Conservation (phyloP, 2,888 invertebrate species). For the Tortrix viridana region DNA sequence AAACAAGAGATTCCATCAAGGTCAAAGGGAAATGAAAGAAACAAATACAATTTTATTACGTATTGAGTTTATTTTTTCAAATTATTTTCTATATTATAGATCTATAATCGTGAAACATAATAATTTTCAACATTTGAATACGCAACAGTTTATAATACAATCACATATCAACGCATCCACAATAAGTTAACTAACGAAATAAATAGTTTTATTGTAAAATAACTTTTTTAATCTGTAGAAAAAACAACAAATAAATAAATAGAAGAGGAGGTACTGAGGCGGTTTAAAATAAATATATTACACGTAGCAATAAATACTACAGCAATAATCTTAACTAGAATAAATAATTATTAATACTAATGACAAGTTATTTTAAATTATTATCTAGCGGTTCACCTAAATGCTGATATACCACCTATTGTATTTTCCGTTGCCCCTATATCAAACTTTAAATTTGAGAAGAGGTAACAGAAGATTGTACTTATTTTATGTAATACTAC, state of each 20-base stretch:
- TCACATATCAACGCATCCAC: conserved; percentile 25
- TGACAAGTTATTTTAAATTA: conserved; percentile 83
- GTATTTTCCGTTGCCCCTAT: conserved; percentile 81
- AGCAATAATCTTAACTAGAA: conserved; percentile 69
- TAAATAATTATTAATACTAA: conserved; percentile 82
- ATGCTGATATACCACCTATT: conserved; percentile 67
- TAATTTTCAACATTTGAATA: conserved; percentile 22
- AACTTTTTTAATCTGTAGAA: conserved; percentile 41
- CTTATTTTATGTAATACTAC: conserved; percentile 75
- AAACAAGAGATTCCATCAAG: no score
- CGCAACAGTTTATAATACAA: conserved; percentile 7
- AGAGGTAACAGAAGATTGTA: conserved; percentile 83
- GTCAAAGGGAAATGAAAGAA: not conserved
- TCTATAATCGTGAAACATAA: conserved; percentile 29
- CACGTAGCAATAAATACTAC: conserved; percentile 71
- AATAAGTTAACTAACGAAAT: conserved; percentile 25
- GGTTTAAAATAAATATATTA: conserved; percentile 76
- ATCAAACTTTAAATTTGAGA: conserved; percentile 64
- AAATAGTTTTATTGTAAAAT: conserved; percentile 39
- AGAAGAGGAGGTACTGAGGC: conserved; percentile 82
- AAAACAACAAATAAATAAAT: conserved; percentile 54
- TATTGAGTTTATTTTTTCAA: conserved; percentile 48
- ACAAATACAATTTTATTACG: conserved; percentile 24
- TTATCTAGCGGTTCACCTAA: conserved; percentile 79
- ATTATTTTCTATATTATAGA: conserved; percentile 45